Evolutionary conservation across 2,888 invertebrate genomes (phyloP), one percentile per base, ranked within the genome.

Genomic region (Aporophyla lueneburgensis): DNA sequence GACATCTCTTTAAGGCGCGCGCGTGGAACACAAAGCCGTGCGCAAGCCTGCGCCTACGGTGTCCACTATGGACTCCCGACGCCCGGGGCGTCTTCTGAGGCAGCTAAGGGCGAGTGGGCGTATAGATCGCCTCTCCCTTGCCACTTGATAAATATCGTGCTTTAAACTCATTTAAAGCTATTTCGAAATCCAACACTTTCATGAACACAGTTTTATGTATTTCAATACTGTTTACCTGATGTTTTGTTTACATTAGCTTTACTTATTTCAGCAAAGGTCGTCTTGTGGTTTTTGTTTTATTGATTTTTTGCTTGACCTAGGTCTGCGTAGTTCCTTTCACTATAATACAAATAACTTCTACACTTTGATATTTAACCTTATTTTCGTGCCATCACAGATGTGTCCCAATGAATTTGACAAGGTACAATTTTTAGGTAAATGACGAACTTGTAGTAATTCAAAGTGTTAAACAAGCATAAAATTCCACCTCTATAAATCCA

Each of bases 201-300:
- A 74, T 63, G 56, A 24, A 7, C 27, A 49, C 21, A 5, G 14
- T 58, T 76, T 27, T n/a, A 65, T 46, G 9, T 27, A 65, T 78
- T 78, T 54, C 49, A 24, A 46, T 49, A 56, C 12, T 46, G 5
- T 40, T 51, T 19, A 40, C 49, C 21, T 67, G 27, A 61, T 62
- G 21, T 51, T 73, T 53, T 43, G 54, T 61, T 79, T 14, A 24
- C 21, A 56, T 62, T 40, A 7, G 3, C 19, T 40, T 40, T 73
- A 46, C 43, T 3, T 46, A 56, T 53, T 63, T 58, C 43, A 62
- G 46, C 1, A 7, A 40, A 78, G 63, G 71, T 24, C 24, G 19
- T 43, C 69, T 76, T 43, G 71, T 43, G 62, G 77, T 65, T 76
- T 63, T 27, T 19, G 5, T 59, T 14, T n/a, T 63, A 63, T 74